phyloP scores from a whole-genome alignment of 2,888 invertebrate species.

The Plebejus melissa region DNA sequence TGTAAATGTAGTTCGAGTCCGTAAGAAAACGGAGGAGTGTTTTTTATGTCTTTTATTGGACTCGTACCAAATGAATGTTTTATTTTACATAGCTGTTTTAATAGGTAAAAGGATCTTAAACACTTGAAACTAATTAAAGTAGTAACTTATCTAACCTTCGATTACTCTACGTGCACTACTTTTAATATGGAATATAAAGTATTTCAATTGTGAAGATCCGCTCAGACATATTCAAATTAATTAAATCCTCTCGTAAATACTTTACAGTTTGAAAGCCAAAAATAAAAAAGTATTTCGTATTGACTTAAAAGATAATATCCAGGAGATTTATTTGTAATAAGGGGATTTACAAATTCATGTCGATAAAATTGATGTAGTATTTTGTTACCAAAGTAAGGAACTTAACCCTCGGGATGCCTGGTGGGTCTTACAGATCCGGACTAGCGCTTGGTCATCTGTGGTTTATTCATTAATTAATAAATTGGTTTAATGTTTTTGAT shows the following conservation, averaged over 20 bases:
- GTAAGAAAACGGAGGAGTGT: slow-evolving; percentile 4
- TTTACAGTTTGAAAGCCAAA: neutral
- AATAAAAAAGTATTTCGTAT: neutral
- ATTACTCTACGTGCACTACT: neutral
- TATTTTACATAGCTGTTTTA: neutral
- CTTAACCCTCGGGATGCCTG: neutral
- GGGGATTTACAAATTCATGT: slow-evolving; percentile 27
- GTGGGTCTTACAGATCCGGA: neutral
- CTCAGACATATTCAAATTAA: neutral
- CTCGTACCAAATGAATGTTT: slow-evolving; percentile 1
- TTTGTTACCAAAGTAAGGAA: slow-evolving; percentile 26
- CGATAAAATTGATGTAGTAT: slow-evolving; percentile 24
- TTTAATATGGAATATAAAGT: neutral
- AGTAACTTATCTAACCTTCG: neutral
- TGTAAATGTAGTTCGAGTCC: slow-evolving; percentile 18
- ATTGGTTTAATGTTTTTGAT: too few species aligned
- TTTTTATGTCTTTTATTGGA: neutral
- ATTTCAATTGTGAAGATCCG: neutral
- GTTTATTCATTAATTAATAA: too few species aligned
- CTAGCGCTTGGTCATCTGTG: too few species aligned
- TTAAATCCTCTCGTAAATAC: neutral
- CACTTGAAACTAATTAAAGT: neutral
- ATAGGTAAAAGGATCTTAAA: neutral
- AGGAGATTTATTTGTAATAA: slow-evolving; percentile 23
- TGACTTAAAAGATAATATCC: slow-evolving; percentile 10